Percentiles rank a stretch among this genome's conserved stretches.
Evolutionary conservation across 2,113 vertebrate species (phyloP).

Genomic region (Brachionichthys hirsutus): DNA sequence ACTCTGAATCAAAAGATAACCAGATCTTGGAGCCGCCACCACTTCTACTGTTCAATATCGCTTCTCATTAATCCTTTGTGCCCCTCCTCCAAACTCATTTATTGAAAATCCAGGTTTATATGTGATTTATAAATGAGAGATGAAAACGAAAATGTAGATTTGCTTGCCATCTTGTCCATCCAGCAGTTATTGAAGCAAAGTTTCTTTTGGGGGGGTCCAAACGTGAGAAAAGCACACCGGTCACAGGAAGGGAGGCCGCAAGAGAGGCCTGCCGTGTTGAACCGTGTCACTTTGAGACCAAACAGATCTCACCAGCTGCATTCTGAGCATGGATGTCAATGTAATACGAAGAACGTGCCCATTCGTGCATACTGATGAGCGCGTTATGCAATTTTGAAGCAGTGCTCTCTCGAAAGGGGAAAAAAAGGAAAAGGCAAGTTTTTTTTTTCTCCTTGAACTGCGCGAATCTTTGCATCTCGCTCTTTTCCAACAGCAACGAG

Average conservation of each 20-base stretch:
- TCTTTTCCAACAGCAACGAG: constrained; percentile 85
- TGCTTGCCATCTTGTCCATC: constrained; percentile 77
- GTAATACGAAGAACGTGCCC: constrained; percentile 85
- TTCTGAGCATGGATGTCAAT: constrained; percentile 82
- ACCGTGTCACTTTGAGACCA: constrained; percentile 80
- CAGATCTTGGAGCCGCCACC: constrained; percentile 41
- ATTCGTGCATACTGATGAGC: constrained; percentile 89
- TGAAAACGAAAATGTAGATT: constrained; percentile 72
- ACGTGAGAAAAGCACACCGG: constrained; percentile 78
- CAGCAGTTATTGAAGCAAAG: constrained; percentile 71
- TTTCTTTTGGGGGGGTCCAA: constrained; percentile 83
- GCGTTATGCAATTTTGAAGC: constrained; percentile 83
- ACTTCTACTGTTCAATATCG: constrained; percentile 63
- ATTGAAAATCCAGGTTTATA: constrained; percentile 80
- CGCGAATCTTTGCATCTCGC: constrained; percentile 82
- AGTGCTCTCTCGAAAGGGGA: constrained; percentile 81
- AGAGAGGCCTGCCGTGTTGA: constrained; percentile 77
- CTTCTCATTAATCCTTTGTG: constrained; percentile 48
- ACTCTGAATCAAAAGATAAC: constrained; percentile 45
- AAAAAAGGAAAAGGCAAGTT: constrained; percentile 81
- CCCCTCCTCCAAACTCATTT: constrained; percentile 54
- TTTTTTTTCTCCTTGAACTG: constrained; percentile 81
- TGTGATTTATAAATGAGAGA: constrained; percentile 73
- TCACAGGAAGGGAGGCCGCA: constrained; percentile 82
- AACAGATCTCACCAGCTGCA: constrained; percentile 80